phyloP scores from a whole-genome alignment of 1,140 invertebrate species.

The Lasioglossum albipes region DNA sequence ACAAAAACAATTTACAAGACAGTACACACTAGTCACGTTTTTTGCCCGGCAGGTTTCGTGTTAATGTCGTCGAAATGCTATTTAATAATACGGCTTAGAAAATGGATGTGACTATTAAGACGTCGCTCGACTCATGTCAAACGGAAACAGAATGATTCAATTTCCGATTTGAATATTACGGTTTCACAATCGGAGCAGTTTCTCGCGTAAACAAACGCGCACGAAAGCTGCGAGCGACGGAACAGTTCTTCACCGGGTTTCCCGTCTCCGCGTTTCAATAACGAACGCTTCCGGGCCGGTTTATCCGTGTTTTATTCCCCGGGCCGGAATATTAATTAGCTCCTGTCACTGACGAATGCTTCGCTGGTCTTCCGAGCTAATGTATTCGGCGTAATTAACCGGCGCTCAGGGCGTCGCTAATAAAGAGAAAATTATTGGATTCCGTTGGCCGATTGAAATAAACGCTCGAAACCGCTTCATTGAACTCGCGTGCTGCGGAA shows the following conservation, averaged over 20 bases:
- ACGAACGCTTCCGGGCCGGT: constrained; percentile 4
- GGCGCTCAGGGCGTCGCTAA: constrained; percentile 21
- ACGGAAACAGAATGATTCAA: background rate
- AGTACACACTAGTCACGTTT: too few relatives aligned
- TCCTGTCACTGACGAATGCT: constrained; percentile 15
- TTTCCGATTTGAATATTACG: background rate
- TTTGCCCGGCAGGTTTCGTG: too few relatives aligned
- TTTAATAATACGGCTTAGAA: too few relatives aligned
- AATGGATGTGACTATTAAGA: too few relatives aligned
- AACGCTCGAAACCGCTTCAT: constrained; percentile 25
- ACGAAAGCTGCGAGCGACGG: background rate
- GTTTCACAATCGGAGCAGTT: background rate
- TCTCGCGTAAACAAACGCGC: background rate
- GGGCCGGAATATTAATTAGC: constrained; percentile 39
- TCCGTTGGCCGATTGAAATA: constrained; percentile 29
- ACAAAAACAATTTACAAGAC: too few relatives aligned
- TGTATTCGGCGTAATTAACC: constrained; percentile 35
- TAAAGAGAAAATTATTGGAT: constrained; percentile 44
- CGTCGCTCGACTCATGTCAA: background rate
- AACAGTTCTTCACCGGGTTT: background rate
- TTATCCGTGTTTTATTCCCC: constrained; percentile 18
- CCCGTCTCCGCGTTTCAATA: background rate
- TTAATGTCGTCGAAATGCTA: too few relatives aligned
- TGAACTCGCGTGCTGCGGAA: background rate
- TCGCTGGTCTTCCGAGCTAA: constrained; percentile 15